Evolutionary conservation across 2,888 invertebrate genomes (phyloP).

Genomic region (Trissolcus brochymenae): DNA sequence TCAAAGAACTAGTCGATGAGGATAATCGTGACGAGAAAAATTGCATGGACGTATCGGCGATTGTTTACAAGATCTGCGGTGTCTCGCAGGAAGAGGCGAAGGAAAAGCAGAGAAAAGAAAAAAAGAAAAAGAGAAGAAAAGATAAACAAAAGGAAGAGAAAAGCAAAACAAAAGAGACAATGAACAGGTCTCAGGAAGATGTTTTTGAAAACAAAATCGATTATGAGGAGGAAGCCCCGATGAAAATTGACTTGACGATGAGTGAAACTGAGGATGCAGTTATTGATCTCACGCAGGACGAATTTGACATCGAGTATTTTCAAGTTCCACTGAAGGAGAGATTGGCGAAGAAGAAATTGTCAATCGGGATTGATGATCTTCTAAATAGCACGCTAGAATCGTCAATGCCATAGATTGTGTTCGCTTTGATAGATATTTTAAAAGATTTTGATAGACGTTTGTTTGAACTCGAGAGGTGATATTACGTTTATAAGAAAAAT

Average conservation of each 20-base stretch:
- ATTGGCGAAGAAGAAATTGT: constrained; percentile 12
- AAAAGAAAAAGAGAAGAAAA: background rate
- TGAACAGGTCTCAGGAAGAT: no score
- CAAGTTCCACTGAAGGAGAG: constrained; percentile 69
- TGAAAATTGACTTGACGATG: background rate
- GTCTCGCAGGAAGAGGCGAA: constrained; percentile 22
- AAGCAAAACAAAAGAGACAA: no score
- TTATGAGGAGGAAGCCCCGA: constrained; percentile 5
- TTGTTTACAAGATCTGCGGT: constrained; percentile 78
- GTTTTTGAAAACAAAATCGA: no score
- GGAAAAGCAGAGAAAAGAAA: background rate
- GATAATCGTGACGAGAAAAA: constrained; percentile 75
- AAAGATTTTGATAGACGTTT: no score
- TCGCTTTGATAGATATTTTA: no score
- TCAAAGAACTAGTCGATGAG: constrained; percentile 69
- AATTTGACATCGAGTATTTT: constrained; percentile 64
- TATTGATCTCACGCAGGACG: constrained; percentile 59
- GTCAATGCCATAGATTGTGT: no score
- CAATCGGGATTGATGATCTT: constrained; percentile 61
- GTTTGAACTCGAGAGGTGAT: no score
- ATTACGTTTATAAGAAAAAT: no score
- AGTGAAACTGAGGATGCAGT: background rate
- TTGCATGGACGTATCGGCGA: constrained; percentile 75
- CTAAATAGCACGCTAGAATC: constrained; percentile 49
- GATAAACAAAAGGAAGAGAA: no score